phyloP scores from a whole-genome alignment of 2,797 vertebrate genomes.

The Peromyscus attwateri region DNA sequence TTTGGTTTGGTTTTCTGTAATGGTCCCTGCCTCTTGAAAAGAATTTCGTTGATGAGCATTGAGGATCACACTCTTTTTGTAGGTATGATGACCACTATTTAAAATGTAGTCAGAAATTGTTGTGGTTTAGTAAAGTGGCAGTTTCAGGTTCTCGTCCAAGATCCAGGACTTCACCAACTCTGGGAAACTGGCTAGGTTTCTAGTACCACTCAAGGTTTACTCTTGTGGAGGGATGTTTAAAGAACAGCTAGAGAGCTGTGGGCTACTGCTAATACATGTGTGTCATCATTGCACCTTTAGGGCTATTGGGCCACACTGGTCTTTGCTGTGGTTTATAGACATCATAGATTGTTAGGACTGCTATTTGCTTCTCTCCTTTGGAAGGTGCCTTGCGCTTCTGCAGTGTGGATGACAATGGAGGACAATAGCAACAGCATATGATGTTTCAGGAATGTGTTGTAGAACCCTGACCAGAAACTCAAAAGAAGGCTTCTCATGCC shows the following conservation, averaged over 20 bases:
- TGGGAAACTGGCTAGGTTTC: not conserved
- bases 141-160: not conserved
- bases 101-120: not conserved
- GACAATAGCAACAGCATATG: too few relatives aligned
- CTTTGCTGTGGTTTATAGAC: not conserved
- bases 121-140: not conserved
- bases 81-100: not conserved
- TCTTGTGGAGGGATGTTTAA: not conserved
- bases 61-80: not conserved
- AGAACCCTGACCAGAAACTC: too few relatives aligned
- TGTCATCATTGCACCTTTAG: too few relatives aligned
- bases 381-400: accelerated
- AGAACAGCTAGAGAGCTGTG: not conserved
- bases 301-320: not conserved
- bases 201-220: not conserved
- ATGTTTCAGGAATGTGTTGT: too few relatives aligned
- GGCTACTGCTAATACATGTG: not conserved
- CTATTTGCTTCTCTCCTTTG: not conserved
- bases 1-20: not conserved
- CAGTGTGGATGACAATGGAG: not conserved
- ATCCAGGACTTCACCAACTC: not conserved
- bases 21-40: not conserved
- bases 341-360: not conserved
- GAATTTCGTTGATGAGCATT: not conserved
- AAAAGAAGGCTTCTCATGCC: not conserved